Evolutionary conservation across 30 jellyfish, hydroid and myxozoan genomes (phyloP).

Genomic region (Chironex yamaguchii): DNA sequence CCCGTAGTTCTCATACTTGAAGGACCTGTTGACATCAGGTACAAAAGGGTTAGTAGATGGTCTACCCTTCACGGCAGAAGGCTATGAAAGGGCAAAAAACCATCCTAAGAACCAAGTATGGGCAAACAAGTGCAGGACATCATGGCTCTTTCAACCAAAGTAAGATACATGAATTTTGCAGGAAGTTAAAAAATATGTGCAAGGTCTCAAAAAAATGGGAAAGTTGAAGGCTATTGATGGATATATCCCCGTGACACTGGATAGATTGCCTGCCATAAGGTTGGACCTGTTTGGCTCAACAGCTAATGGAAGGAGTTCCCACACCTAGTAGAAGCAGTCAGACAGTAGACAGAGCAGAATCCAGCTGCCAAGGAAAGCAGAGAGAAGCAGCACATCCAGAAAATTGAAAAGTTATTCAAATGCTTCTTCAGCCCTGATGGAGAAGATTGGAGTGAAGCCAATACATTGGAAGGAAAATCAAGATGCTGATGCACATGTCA

Average conservation of each 20-base stretch:
- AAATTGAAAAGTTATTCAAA: too few relatives aligned
- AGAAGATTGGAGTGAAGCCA: too few relatives aligned
- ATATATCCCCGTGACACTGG: conserved; percentile 54
- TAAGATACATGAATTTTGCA: conserved; percentile 65
- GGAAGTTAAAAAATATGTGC: conserved; percentile 54
- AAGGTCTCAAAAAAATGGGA: conserved; percentile 58
- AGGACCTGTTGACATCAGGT: conserved; percentile 46
- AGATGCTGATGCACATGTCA: too few relatives aligned
- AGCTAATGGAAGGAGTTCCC: conserved; percentile 62
- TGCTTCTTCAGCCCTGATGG: too few relatives aligned
- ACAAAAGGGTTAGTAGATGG: conserved; percentile 30
- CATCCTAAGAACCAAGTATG: conserved; percentile 39
- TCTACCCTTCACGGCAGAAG: conserved; percentile 45
- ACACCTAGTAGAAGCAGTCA: conserved; percentile 50
- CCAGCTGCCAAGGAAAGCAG: conserved; percentile 52
- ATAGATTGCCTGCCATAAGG: conserved; percentile 48
- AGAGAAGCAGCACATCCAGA: too few relatives aligned
- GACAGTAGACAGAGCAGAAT: conserved; percentile 75
- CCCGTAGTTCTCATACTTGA: conserved; percentile 58
- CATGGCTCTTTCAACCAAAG: conserved; percentile 33
- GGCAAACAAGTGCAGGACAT: conserved; percentile 62
- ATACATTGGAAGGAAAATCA: too few relatives aligned
- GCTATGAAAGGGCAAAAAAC: conserved; percentile 53
- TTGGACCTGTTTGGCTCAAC: conserved; percentile 51
- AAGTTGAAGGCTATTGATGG: conserved; percentile 37